These are phyloP conservation scores for Nycticebus coucang DNA, from an alignment of 2,113 vertebrate species.

Conservation along the genomic window DNA sequence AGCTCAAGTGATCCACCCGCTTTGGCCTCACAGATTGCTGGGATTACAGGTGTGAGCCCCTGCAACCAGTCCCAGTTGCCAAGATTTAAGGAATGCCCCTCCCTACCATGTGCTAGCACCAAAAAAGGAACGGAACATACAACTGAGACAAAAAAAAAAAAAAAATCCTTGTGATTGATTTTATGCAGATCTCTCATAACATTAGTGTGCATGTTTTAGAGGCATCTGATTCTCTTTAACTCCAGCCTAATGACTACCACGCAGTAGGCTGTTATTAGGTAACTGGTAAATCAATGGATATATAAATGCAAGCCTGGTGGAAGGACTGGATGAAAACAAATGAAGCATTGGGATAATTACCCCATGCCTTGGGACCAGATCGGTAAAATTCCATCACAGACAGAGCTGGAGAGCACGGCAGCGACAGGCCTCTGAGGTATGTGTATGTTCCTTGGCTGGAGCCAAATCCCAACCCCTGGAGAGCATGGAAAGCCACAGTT, in stretches of 20 bases:
- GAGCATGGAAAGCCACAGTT: slow-evolving; percentile 30
- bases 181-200: background rate
- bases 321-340: background rate
- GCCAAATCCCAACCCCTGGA: slow-evolving; percentile 48
- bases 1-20: no score
- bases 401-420: background rate
- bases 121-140: background rate
- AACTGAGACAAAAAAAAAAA: background rate
- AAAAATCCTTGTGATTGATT: background rate
- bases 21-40: no score
- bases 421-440: background rate
- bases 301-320: background rate
- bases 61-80: no score
- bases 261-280: no score
- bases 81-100: background rate
- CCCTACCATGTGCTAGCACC: no score
- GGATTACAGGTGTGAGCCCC: no score
- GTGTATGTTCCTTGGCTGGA: background rate
- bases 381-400: slow-evolving; percentile 18
- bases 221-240: background rate
- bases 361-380: background rate
- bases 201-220: background rate
- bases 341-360: background rate
- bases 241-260: background rate
- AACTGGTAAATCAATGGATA: background rate